Conservation (phyloP, 2,888 invertebrate genomes). For the Rhyacophila evoluta region DNA sequence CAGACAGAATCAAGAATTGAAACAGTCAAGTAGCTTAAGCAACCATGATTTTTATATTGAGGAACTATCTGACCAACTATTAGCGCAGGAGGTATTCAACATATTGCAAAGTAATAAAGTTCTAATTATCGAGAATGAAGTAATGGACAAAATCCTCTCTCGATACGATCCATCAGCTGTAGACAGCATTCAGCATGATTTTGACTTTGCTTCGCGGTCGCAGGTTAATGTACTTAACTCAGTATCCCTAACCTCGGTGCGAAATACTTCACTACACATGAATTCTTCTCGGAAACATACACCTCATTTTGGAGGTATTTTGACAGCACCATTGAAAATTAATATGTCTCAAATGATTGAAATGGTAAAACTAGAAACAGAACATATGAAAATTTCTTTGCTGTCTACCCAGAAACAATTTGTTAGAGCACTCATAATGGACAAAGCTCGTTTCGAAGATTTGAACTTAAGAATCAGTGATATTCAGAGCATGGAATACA, state of each 20-base stretch:
- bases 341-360: slow-evolving; percentile 33
- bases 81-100: slow-evolving; percentile 29
- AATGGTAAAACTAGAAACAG: slow-evolving; percentile 38
- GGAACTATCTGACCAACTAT: slow-evolving; percentile 39
- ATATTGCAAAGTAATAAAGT: slow-evolving; percentile 43
- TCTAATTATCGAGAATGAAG: slow-evolving; percentile 36
- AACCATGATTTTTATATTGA: slow-evolving; percentile 36
- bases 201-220: slow-evolving; percentile 10
- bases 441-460: slow-evolving; percentile 38
- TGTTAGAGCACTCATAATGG: not conserved
- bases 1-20: not conserved
- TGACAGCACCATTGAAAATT: not conserved
- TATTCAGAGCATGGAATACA: slow-evolving; percentile 27
- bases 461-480: slow-evolving; percentile 32
- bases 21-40: not conserved
- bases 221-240: not conserved
- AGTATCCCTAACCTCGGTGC: not conserved
- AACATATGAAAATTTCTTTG: slow-evolving; percentile 29
- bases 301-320: slow-evolving; percentile 30
- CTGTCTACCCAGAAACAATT: not conserved
- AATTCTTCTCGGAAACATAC: slow-evolving; percentile 25
- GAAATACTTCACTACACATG: not conserved
- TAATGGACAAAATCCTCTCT: slow-evolving; percentile 38
- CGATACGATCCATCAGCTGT: slow-evolving; percentile 40
- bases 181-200: slow-evolving; percentile 32